phyloP scores from a whole-genome alignment of 2,113 vertebrate genomes.

The Rhinoderma darwinii region DNA sequence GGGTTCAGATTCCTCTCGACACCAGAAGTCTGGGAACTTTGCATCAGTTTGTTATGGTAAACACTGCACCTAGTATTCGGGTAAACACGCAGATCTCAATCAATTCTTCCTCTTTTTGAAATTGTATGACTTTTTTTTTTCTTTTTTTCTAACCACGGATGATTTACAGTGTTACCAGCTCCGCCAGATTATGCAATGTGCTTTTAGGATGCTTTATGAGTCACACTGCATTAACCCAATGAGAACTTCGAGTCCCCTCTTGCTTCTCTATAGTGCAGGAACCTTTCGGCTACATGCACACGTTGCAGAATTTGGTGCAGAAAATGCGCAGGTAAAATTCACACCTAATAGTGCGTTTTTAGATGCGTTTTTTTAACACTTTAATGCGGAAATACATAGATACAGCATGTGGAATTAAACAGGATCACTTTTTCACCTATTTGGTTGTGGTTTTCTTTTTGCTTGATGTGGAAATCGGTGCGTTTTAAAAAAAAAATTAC shows the following conservation, averaged over 20 bases:
- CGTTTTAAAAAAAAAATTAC: no score
- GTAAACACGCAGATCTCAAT: constrained; percentile 70
- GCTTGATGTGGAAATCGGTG: no score
- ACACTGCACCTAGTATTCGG: constrained; percentile 65
- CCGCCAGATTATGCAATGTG: constrained; percentile 84
- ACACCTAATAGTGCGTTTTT: no score
- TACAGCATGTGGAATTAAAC: no score
- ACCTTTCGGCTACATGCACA: no score
- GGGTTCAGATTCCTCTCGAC: background rate
- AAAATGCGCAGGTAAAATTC: no score
- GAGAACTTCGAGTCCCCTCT: background rate
- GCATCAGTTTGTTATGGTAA: constrained; percentile 61
- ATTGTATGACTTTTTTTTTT: background rate
- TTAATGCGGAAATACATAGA: no score
- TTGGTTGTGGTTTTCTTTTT: no score
- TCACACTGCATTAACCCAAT: constrained; percentile 88
- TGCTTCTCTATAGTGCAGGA: background rate
- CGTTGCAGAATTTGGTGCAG: no score
- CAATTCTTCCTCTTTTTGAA: constrained; percentile 69
- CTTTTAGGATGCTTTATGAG: constrained; percentile 87
- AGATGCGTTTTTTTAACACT: no score
- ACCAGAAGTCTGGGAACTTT: constrained; percentile 43
- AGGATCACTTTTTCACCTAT: no score
- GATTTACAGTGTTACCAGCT: constrained; percentile 85
- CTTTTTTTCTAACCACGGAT: constrained; percentile 73